Conservation (phyloP, 1,140 invertebrate genomes). For the Hestina assimilis region DNA sequence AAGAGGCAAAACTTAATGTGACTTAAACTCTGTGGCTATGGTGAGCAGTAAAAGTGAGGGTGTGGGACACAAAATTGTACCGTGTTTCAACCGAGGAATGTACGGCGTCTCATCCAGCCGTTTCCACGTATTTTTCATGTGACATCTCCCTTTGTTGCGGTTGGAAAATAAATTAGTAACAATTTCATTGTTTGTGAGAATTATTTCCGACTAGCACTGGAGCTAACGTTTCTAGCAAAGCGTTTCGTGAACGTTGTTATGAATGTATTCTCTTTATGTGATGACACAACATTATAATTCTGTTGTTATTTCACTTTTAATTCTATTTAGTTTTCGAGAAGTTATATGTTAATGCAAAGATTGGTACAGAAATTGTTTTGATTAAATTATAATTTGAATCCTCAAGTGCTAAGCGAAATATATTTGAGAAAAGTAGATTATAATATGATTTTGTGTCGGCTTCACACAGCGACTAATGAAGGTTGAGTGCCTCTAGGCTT, state of each 20-base stretch:
- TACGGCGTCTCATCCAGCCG: constrained; percentile 53
- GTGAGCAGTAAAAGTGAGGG: constrained; percentile 55
- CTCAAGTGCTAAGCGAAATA: too few species aligned
- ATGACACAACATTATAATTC: constrained; percentile 8
- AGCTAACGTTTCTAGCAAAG: constrained; percentile 34
- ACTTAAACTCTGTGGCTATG: constrained; percentile 57
- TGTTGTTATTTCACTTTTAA: constrained; percentile 4
- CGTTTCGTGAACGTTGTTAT: constrained; percentile 25
- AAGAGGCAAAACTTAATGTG: constrained; percentile 61
- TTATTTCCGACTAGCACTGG: constrained; percentile 52
- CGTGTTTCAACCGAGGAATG: constrained; percentile 57
- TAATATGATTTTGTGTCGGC: too few species aligned
- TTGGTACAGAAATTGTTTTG: not conserved
- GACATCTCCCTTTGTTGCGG: constrained; percentile 75
- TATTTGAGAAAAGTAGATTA: too few species aligned
- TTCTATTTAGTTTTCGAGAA: not conserved
- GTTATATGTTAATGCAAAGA: not conserved
- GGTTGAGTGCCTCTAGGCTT: too few species aligned
- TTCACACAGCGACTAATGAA: too few species aligned
- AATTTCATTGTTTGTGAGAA: constrained; percentile 74
- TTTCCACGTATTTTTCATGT: constrained; percentile 70
- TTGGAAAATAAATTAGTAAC: constrained; percentile 76
- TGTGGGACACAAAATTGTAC: constrained; percentile 61
- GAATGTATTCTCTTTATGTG: constrained; percentile 22
- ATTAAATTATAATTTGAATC: too few species aligned